phyloP scores from a whole-genome alignment of 1,140 invertebrate species.

The Pogonognathellus flavescens region DNA sequence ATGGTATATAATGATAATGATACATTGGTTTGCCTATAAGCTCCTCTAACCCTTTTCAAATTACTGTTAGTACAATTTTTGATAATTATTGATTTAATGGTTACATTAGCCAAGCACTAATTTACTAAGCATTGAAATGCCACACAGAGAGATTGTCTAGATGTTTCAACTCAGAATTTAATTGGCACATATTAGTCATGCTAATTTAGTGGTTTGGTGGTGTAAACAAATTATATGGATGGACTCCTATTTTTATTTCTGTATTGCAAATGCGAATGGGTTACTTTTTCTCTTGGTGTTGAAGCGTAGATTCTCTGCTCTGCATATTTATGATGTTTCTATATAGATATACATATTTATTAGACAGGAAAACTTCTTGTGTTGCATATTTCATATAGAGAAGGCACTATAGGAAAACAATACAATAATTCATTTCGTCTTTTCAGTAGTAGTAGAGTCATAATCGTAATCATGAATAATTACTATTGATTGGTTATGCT shows the following conservation, averaged over 20 bases:
- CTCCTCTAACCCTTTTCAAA: slow-evolving; percentile 2
- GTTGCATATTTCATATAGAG: not conserved
- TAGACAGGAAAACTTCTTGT: not conserved
- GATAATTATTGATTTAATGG: slow-evolving; percentile 42
- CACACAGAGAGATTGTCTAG: slow-evolving; percentile 38
- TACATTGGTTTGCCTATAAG: no score
- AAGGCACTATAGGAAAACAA: not conserved
- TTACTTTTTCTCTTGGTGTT: no score
- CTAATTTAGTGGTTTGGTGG: slow-evolving; percentile 16
- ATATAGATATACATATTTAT: not conserved
- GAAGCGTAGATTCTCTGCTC: no score
- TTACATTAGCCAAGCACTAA: slow-evolving; percentile 30
- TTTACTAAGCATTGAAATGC: slow-evolving; percentile 40
- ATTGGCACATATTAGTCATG: slow-evolving; percentile 30
- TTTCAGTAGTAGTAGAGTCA: slow-evolving; percentile 2
- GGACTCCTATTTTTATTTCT: slow-evolving; percentile 1
- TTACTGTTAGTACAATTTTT: not conserved
- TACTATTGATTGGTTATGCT: slow-evolving; percentile 40
- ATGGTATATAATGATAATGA: not conserved
- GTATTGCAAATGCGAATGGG: no score
- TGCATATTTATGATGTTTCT: no score
- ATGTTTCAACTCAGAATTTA: slow-evolving; percentile 45
- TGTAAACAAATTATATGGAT: slow-evolving; percentile 48
- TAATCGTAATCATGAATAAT: slow-evolving; percentile 36
- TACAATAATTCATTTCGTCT: not conserved